Percentiles rank a stretch among this genome's conserved stretches.
These are phyloP conservation scores for Whitmania pigra DNA, from an alignment of 1,140 invertebrate genomes.

Conservation along the genomic window DNA sequence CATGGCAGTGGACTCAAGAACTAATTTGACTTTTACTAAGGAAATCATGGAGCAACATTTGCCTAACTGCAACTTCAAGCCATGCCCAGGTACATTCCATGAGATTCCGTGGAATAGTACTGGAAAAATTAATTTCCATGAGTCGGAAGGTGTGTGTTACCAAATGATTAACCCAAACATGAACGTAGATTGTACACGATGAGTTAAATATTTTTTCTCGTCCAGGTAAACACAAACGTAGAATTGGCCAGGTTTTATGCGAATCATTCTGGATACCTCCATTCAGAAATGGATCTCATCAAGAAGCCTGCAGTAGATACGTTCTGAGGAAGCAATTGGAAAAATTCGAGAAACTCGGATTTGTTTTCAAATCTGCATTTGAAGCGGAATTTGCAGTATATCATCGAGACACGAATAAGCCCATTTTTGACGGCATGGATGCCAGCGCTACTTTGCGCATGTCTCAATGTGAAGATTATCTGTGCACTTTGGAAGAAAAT, in stretches of 20 bases:
- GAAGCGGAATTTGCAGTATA: slow-evolving; percentile 21
- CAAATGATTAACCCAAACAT: not conserved
- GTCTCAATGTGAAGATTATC: slow-evolving; percentile 19
- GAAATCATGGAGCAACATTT: slow-evolving; percentile 1
- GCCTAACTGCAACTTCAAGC: not conserved
- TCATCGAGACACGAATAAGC: slow-evolving; percentile 16
- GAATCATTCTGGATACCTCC: slow-evolving; percentile 14
- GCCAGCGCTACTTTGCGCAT: slow-evolving; percentile 9
- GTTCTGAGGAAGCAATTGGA: slow-evolving; percentile 22
- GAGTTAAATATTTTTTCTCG: slow-evolving; percentile 1
- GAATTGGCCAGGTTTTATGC: slow-evolving; percentile 19
- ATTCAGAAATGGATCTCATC: slow-evolving; percentile 5
- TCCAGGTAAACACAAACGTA: slow-evolving; percentile 6
- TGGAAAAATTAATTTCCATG: not conserved
- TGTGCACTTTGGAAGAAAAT: slow-evolving; percentile 16
- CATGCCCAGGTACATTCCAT: not conserved
- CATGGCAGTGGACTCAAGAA: not conserved
- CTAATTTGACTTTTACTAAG: not conserved
- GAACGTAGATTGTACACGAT: not conserved
- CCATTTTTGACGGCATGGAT: slow-evolving; percentile 17
- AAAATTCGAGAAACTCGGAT: slow-evolving; percentile 12
- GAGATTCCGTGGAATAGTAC: not conserved
- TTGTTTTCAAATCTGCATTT: slow-evolving; percentile 19
- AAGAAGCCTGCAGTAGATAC: slow-evolving; percentile 19
- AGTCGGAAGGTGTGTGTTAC: not conserved